Base-by-base conservation (phyloP, 2,797 vertebrate genomes). In the Mallotus villosus region DNA sequence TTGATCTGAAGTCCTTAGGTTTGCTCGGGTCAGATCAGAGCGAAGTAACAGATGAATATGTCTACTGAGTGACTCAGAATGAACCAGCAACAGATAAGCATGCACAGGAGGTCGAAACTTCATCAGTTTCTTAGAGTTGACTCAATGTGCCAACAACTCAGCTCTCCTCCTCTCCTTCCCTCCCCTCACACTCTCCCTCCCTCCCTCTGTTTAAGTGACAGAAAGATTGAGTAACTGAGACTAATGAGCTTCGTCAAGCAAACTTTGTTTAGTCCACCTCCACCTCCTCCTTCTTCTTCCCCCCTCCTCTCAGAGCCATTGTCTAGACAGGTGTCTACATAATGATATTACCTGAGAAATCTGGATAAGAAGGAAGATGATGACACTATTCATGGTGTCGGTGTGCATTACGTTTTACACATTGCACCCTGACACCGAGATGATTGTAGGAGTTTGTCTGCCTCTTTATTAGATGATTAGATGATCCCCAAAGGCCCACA, bases 201-300 rank as follows among this genome's bases (percentile, higher is more conserved):
- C 58, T 60, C 19, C 21, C n/a, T 58, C 21, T 4, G 5, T 58
- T n/a, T 22, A 5, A 61, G 22, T 4, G 59, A 24, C 63, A 41
- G 63, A 41, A 41, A 41, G 8, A 41, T 41, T 6, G 29, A 21
- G 19, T 37, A 5, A 37, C 62, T 63, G 17, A n/a, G 5, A 1
- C 62, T 65, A 65, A 65, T 65, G 37, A 65, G 63, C 37, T 65
- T 24, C 22, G 21, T 41, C 37, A 65, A 6, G 63, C 41, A 46
- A 65, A 65, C 63, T 49, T 24, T 22, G 32, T 46, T 22, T 22
- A 7, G 37, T 34, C 34, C 34, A 63, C 61, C 61, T 29, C 29
- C n/a, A 34, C 34, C 21, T 22, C 12, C 41, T 37, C 41, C 37
- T 0, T 65, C 34, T 41, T 37, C 21, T n/a, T n/a, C 34, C 63